Percentiles rank a stretch among this genome's conserved stretches.
Evolutionary conservation across 2,888 invertebrate genomes (phyloP).

Genomic region (Drosophila testacea): DNA sequence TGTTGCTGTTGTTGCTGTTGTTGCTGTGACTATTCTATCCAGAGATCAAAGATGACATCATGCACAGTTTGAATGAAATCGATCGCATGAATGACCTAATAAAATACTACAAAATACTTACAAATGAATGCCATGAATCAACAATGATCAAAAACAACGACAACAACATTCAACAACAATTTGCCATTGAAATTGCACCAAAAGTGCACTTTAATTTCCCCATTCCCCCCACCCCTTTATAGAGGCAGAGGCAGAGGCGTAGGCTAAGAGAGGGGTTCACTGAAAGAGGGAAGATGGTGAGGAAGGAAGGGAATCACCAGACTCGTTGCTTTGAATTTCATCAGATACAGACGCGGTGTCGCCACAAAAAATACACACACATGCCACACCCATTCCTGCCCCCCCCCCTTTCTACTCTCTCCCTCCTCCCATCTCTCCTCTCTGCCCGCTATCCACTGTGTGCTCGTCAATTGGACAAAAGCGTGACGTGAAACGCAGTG

Average conservation of each 20-base stretch:
- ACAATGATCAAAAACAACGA: constrained; percentile 20
- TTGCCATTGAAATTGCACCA: constrained; percentile 21
- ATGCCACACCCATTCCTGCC: not conserved
- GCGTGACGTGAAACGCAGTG: constrained; percentile 47
- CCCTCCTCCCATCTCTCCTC: not conserved
- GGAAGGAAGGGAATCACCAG: not conserved
- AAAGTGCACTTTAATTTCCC: constrained; percentile 1
- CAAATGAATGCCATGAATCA: constrained; percentile 63
- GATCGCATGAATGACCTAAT: constrained; percentile 78
- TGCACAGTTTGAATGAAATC: constrained; percentile 64
- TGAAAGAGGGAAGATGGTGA: not conserved
- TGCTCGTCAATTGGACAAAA: constrained; percentile 36
- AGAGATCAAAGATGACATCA: constrained; percentile 66
- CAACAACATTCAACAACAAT: constrained; percentile 5
- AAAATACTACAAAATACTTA: constrained; percentile 55
- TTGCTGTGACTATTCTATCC: constrained; percentile 38
- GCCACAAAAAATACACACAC: constrained; percentile 40
- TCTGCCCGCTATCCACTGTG: constrained; percentile 1
- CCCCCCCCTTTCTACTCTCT: constrained; percentile 4
- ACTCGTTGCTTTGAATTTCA: constrained; percentile 52
- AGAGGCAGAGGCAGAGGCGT: not conserved
- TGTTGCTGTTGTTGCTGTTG: constrained; percentile 6
- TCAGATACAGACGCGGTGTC: constrained; percentile 76
- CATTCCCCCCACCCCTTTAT: not conserved
- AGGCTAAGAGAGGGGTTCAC: not conserved